Conservation (phyloP, 2,888 invertebrate genomes). For the Candidula unifasciata region DNA sequence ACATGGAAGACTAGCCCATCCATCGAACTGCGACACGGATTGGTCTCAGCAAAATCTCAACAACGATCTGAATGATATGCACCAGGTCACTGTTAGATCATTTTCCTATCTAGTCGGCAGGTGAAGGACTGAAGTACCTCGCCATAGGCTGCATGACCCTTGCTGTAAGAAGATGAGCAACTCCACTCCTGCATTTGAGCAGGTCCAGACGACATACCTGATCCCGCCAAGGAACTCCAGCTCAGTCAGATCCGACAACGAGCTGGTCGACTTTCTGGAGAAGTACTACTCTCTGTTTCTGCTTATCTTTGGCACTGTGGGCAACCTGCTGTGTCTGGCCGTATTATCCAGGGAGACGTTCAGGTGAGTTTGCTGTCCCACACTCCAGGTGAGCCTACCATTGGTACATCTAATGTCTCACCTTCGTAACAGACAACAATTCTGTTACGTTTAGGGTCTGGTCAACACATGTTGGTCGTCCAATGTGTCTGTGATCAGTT, state of each 20-base stretch:
- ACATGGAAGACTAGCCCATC: no score
- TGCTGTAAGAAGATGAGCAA: not conserved
- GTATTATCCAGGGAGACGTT: constrained; percentile 41
- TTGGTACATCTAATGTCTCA: no score
- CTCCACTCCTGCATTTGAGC: not conserved
- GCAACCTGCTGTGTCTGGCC: constrained; percentile 39
- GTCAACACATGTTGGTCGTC: no score
- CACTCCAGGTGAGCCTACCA: not conserved
- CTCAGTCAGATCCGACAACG: not conserved
- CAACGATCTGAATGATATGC: no score
- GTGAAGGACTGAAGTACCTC: no score
- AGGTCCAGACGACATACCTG: not conserved
- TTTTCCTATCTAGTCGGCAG: no score
- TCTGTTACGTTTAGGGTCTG: no score
- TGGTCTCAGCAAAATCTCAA: no score
- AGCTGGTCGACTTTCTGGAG: constrained; percentile 26
- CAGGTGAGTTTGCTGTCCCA: not conserved
- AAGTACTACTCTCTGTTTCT: constrained; percentile 41
- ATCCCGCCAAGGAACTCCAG: not conserved
- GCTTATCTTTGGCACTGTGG: constrained; percentile 39
- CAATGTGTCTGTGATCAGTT: no score
- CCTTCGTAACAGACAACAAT: no score
- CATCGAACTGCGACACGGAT: no score
- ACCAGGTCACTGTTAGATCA: no score
- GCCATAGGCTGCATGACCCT: not conserved